Base-by-base conservation (phyloP, 2,888 invertebrate species). In the Ornithoptera priamus region DNA sequence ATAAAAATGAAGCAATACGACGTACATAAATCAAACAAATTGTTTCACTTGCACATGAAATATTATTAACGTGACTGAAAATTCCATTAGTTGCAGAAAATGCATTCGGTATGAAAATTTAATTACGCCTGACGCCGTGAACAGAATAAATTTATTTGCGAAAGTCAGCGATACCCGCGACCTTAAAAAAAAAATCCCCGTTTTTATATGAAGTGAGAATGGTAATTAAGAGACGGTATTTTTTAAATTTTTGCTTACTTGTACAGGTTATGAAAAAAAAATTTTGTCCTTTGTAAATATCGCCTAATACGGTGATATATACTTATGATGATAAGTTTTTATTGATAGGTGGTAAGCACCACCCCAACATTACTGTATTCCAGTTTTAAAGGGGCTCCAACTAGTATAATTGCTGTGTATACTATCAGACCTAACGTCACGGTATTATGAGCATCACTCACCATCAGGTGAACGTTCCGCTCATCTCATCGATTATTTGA, bases 11-110 rank as follows among this genome's bases (percentile, higher is more conserved):
- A 17, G 39, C 62, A 50, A 65, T 66, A 58, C 30, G 30, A 30
- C 30, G 30, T 30, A 30, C 30, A 30, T 70, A 67, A 70, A 70
- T 70, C 70, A 70, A 70, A 65, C 67, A 70, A 67, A 70, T 56
- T 57, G 64, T 68, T 64, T 68, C 64, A 68, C 68, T 64, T 68
- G 64, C 64, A 46, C 68, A 46, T 70, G 63, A 70, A 67, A 70
- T 70, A 67, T 70, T 67, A 70, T 67, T 63, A 70, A 64, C 67
- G 70, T 67, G 63, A 67, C 70, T 70, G 70, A 70, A 70, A 70
- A 70, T 67, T 67, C 64, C 67, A 70, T 70, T 70, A 67, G 70
- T 67, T 70, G 70, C 70, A 67, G 70, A 70, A 70, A 67, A 70
- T 70, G 70, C 70, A 70, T 70, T 70, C 42, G 57, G 59, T 65